These are phyloP conservation scores for Corythaeola cristata DNA, from an alignment of 2,113 vertebrate species.

Conservation along the genomic window DNA sequence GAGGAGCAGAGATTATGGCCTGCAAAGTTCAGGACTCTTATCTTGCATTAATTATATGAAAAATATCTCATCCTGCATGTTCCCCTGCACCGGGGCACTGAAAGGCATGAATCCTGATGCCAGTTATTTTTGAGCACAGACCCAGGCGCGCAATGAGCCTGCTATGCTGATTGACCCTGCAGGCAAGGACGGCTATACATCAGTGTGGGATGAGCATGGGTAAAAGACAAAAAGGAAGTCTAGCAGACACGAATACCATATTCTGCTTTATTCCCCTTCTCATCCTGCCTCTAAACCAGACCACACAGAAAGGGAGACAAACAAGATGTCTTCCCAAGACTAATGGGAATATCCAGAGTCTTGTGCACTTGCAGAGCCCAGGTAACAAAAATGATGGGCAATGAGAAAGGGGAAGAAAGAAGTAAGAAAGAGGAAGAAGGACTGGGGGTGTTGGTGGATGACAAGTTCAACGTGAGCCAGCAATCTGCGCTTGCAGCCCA, in stretches of 20 bases:
- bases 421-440: background rate
- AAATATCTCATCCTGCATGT: background rate
- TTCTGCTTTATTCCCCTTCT: background rate
- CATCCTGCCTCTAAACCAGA: background rate
- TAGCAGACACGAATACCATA: background rate
- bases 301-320: background rate
- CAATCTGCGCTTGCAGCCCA: no score
- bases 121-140: background rate
- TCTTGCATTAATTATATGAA: background rate
- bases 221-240: background rate
- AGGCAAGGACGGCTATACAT: background rate
- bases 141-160: background rate
- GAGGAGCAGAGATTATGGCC: background rate
- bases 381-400: background rate
- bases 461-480: no score
- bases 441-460: no score
- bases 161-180: background rate
- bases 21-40: background rate
- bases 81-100: fast-evolving
- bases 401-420: background rate
- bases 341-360: background rate
- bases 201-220: fast-evolving
- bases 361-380: background rate
- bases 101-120: fast-evolving
- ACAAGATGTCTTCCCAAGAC: background rate